Base-by-base conservation (phyloP, 2,113 vertebrate genomes). In the Gorilla gorilla region DNA sequence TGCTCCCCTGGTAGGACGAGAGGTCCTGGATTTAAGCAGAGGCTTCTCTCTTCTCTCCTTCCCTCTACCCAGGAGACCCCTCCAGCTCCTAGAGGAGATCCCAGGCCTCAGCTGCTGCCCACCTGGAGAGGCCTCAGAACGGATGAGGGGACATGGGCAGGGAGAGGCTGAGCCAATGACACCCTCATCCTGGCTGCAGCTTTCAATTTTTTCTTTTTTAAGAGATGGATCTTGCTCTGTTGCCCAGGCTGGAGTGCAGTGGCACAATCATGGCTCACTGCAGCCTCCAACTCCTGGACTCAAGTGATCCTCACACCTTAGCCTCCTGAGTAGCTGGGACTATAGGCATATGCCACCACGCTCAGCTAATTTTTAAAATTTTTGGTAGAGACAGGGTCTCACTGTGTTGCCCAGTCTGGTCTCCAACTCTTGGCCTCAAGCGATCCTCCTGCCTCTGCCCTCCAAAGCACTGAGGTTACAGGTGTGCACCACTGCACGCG, bases 81-180 rank as follows among this genome's bases (percentile, higher is more conserved):
- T 12, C 2, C 32, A 6, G 1, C 89, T 52, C 64, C 6, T 10
- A 0, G 3, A 20, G 13, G 20, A 27, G 12, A 30, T 50, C 12
- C 38, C 2, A 9, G 40, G 5, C 35, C 13, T 38, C 6, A 23
- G 59, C 70, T 3, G 22, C 8, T 25, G 16, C 23, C 14, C 7
- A 8, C 8, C 2, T 48, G 14, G 12, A 32, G 89, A 25, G 40
- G 38, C 22, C 70, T 75, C 50, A 38, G 6, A 8, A 64, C 27
- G 6, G 13, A 6, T 38, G 64, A 55, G 35, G 17, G 9, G 10
- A 35, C 27, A 6, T 6, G 3, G 23, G n/a, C 9, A 2, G 13
- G 66, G 66, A 35, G 50, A 22, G 50, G 11, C 23, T 0, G 9
- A 57, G 70, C 16, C 8, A 3, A 20, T 2, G 23, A 20, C 2